A percentile compares a stretch with the other conserved stretches of the same genome.
Conservation (phyloP, 2,888 invertebrate genomes). For the Acleris literana region DNA sequence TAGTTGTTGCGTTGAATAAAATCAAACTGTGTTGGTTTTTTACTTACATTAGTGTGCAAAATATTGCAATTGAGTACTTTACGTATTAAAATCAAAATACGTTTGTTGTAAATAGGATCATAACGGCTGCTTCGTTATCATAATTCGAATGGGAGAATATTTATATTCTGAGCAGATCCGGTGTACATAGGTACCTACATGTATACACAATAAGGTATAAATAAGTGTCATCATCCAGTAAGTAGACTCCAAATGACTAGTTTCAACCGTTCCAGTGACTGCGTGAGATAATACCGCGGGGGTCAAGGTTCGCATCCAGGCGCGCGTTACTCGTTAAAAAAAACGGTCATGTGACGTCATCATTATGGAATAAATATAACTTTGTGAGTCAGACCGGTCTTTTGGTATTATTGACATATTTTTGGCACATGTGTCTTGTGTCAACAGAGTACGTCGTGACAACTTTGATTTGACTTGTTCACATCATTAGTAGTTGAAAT, state of each 20-base stretch:
- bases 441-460: background rate
- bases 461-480: too few relatives aligned
- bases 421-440: constrained; percentile 12
- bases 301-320: constrained; percentile 73
- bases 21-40: too few relatives aligned
- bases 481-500: too few relatives aligned
- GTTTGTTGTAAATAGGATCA: too few relatives aligned
- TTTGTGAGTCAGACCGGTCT: constrained; percentile 17
- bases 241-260: constrained; percentile 11
- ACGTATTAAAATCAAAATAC: too few relatives aligned
- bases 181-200: background rate
- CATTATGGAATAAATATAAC: background rate
- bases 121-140: too few relatives aligned
- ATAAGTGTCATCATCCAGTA: constrained; percentile 7
- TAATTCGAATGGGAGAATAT: too few relatives aligned
- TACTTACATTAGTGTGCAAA: too few relatives aligned
- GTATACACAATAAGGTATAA: background rate
- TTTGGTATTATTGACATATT: constrained; percentile 4
- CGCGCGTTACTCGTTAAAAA: constrained; percentile 36
- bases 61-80: too few relatives aligned
- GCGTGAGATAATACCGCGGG: constrained; percentile 47
- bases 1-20: too few relatives aligned
- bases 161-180: too few relatives aligned
- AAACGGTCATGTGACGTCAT: constrained; percentile 33
- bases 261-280: constrained; percentile 48